These are phyloP conservation scores for Fringilla coelebs DNA, from an alignment of 2,797 vertebrate genomes.

Conservation along the genomic window DNA sequence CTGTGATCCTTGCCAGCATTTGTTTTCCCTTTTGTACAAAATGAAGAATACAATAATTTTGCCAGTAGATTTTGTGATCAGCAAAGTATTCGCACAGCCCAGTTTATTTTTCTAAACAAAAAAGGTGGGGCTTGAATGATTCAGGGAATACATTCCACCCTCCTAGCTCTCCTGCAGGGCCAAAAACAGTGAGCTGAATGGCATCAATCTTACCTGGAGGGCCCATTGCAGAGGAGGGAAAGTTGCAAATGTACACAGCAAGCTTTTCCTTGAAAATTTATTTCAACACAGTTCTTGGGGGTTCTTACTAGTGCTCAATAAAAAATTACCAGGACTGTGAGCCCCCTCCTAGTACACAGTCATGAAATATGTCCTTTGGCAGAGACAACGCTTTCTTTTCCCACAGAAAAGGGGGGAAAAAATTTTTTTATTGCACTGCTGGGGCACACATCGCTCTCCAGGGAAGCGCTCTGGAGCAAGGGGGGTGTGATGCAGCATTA, in stretches of 20 bases:
- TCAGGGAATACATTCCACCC: constrained; percentile 26
- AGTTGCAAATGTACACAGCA: not conserved
- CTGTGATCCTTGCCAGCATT: constrained; percentile 29
- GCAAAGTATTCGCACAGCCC: constrained; percentile 64
- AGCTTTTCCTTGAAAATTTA: not conserved
- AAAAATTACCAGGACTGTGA: not conserved
- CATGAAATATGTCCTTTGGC: constrained; percentile 61
- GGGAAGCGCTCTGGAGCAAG: not conserved
- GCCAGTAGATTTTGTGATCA: constrained; percentile 72
- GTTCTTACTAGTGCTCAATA: constrained; percentile 2
- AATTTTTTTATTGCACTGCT: constrained; percentile 1
- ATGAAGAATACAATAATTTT: constrained; percentile 45
- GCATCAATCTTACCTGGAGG: not conserved
- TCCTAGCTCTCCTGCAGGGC: not conserved
- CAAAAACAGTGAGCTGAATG: not conserved
- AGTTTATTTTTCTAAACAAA: constrained; percentile 69
- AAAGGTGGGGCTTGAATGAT: constrained; percentile 57
- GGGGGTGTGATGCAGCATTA: not conserved
- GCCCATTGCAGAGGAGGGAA: not conserved
- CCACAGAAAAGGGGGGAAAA: constrained; percentile 15
- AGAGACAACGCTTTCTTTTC: constrained; percentile 31
- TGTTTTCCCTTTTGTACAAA: constrained; percentile 66
- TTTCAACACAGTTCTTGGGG: not conserved
- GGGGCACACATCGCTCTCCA: not conserved
- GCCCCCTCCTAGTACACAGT: not conserved